Conservation (phyloP, 2,888 invertebrate genomes). For the Eristalis tenax region DNA sequence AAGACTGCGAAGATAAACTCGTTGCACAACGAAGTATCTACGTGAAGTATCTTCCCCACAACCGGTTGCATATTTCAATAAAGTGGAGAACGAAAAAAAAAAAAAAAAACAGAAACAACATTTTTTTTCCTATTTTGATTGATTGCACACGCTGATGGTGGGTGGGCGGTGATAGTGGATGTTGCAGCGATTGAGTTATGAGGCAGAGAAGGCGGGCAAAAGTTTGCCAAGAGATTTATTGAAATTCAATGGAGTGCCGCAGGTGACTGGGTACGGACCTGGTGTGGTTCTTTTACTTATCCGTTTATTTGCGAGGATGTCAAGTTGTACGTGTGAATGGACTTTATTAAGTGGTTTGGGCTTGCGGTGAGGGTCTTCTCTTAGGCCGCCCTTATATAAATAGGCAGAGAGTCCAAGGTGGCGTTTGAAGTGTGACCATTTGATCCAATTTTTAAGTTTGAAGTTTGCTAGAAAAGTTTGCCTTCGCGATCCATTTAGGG, state of each 20-base stretch:
- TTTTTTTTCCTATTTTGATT: neutral
- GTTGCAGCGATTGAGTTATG: neutral
- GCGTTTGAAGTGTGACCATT: no score
- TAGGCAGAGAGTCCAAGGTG: no score
- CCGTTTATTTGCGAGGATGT: neutral
- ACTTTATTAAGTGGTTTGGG: no score
- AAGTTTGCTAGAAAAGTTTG: no score
- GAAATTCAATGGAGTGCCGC: neutral
- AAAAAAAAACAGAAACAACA: neutral
- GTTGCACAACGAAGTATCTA: neutral
- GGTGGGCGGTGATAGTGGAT: neutral
- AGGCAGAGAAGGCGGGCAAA: neutral
- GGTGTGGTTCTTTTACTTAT: neutral
- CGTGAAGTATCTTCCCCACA: neutral
- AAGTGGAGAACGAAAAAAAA: no score
- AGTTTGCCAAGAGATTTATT: neutral
- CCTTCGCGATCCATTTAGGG: no score
- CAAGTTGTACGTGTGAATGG: no score
- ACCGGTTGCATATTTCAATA: conserved; percentile 6
- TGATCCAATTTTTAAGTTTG: no score
- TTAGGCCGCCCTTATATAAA: no score
- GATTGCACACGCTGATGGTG: neutral
- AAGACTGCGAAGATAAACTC: conserved; percentile 25
- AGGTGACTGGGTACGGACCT: conserved; percentile 73
- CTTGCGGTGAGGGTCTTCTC: no score